Evolutionary conservation across 2,888 invertebrate species (phyloP).

Genomic region (Heliconius ismenius): DNA sequence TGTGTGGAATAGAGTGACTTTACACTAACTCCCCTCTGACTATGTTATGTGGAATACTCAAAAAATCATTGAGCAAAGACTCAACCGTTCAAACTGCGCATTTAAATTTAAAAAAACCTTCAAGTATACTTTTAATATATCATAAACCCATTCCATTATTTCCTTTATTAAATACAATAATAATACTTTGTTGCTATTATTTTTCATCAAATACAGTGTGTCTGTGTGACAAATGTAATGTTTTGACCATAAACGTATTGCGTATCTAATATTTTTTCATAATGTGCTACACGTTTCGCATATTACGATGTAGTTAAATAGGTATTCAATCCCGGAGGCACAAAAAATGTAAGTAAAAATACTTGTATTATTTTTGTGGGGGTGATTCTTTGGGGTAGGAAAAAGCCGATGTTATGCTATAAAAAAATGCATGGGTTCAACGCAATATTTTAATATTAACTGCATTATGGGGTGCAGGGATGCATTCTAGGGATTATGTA

Average conservation of each 20-base stretch:
- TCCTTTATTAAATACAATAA: neutral
- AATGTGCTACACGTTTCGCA: conserved; percentile 52
- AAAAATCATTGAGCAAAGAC: too few species aligned
- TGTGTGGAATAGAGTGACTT: too few species aligned
- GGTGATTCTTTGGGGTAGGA: conserved; percentile 61
- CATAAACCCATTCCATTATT: neutral
- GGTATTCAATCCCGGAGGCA: conserved; percentile 58
- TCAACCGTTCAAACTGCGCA: neutral
- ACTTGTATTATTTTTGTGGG: conserved; percentile 76
- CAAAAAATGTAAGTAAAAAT: conserved; percentile 75
- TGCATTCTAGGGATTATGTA: conserved; percentile 61
- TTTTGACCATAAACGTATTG: conserved; percentile 24
- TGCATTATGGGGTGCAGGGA: conserved; percentile 71
- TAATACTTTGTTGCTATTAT: neutral
- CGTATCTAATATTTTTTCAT: conserved; percentile 39
- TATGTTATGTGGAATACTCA: too few species aligned
- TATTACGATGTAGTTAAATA: conserved; percentile 66
- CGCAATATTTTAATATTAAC: conserved; percentile 82
- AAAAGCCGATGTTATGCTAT: conserved; percentile 77
- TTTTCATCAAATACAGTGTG: conserved; percentile 5
- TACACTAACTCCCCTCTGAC: too few species aligned
- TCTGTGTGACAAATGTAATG: conserved; percentile 19
- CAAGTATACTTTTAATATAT: neutral
- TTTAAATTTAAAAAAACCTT: neutral
- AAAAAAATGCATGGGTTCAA: conserved; percentile 77